These are phyloP conservation scores for Anthoscopus minutus DNA, from an alignment of 2,113 vertebrate species.

Conservation along the genomic window DNA sequence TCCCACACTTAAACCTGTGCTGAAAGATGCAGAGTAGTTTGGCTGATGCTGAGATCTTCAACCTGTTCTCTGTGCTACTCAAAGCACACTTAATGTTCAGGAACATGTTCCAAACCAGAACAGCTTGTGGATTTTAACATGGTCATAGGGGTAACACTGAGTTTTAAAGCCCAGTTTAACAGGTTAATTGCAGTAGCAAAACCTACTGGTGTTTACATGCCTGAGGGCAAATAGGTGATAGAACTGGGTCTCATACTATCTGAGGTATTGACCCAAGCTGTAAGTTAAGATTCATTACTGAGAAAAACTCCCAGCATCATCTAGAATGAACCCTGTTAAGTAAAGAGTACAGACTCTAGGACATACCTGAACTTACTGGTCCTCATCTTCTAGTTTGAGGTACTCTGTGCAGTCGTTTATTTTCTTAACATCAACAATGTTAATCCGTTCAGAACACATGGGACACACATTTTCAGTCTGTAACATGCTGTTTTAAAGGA, in stretches of 20 bases:
- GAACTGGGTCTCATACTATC: rapidly evolving
- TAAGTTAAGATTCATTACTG: no score
- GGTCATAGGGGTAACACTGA: not conserved
- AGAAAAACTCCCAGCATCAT: rapidly evolving
- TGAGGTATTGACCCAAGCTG: not conserved
- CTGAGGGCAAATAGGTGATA: not conserved
- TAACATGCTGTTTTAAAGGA: conserved; percentile 76
- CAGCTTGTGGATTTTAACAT: rapidly evolving
- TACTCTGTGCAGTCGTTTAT: conserved; percentile 77
- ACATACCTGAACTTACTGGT: conserved; percentile 61
- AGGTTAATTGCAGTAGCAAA: not conserved
- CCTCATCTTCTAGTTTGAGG: conserved; percentile 72
- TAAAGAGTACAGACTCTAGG: not conserved
- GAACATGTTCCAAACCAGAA: not conserved
- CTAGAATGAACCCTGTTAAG: not conserved
- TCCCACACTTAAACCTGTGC: rapidly evolving
- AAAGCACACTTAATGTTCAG: not conserved
- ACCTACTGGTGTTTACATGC: not conserved
- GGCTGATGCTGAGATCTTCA: not conserved
- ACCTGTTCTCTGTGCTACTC: not conserved
- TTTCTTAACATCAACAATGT: conserved; percentile 73
- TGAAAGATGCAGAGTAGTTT: not conserved
- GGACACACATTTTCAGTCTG: conserved; percentile 84
- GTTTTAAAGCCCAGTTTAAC: not conserved
- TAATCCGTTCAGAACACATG: conserved; percentile 88